Conservation (phyloP, 1,140 invertebrate species). For the Xylocopa sonorina region DNA sequence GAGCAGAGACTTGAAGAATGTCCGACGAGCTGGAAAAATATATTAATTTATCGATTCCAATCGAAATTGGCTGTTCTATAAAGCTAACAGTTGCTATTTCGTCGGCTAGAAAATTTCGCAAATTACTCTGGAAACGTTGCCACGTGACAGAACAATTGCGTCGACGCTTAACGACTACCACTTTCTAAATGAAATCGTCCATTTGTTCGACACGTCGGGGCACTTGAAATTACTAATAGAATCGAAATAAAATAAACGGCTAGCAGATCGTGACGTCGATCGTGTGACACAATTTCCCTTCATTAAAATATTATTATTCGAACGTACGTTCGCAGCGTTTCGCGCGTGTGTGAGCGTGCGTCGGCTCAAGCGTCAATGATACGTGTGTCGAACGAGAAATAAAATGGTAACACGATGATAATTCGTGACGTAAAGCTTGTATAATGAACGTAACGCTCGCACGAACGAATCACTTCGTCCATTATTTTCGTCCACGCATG, state of each 20-base stretch:
- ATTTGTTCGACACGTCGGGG: neutral
- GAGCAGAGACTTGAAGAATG: no score
- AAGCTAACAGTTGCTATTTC: no score
- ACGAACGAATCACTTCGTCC: neutral
- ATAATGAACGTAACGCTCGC: slow-evolving; percentile 27
- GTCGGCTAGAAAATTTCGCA: no score
- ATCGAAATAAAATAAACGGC: neutral
- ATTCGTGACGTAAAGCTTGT: slow-evolving; percentile 33
- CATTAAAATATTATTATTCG: slow-evolving; percentile 36
- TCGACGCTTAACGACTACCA: no score
- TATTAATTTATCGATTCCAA: no score
- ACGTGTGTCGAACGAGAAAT: neutral
- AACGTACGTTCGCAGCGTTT: neutral
- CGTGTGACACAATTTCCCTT: slow-evolving; percentile 12
- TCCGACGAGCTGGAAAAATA: no score
- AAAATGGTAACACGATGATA: slow-evolving; percentile 39
- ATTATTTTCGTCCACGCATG: slow-evolving; percentile 29
- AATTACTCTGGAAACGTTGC: neutral
- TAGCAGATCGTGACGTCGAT: neutral
- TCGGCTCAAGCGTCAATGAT: neutral
- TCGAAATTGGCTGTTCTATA: no score
- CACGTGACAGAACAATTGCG: neutral
- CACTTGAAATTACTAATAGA: neutral
- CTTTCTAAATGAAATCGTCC: no score
- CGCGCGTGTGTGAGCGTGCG: neutral